Conservation (phyloP, 2,113 vertebrate species). For the Elephas maximus region DNA sequence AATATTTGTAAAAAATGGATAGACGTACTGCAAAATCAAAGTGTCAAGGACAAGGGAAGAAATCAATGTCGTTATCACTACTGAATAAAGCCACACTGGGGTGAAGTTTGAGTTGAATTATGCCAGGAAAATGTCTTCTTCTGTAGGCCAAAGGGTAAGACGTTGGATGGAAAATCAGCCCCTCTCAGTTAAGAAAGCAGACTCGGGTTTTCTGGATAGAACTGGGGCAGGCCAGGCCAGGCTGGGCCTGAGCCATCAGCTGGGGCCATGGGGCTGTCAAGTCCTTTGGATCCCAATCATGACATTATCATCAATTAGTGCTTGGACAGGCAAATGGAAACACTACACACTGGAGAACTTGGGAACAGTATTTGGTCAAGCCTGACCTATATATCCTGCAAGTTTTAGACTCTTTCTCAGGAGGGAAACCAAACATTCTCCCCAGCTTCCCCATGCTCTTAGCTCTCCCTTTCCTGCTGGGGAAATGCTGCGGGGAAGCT, state of each 20-base stretch:
- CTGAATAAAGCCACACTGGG: background rate
- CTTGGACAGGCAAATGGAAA: background rate
- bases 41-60: background rate
- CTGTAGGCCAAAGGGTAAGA: background rate
- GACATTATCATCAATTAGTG: background rate
- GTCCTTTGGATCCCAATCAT: background rate
- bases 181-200: background rate
- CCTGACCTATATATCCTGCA: background rate
- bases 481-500: background rate
- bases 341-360: fast-evolving
- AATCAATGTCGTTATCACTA: background rate
- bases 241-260: background rate
- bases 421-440: background rate
- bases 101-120: background rate
- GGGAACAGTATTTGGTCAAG: background rate
- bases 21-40: background rate
- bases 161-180: background rate
- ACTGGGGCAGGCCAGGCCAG: background rate
- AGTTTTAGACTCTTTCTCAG: background rate
- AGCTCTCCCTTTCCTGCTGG: background rate
- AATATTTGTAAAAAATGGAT: background rate
- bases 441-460: background rate
- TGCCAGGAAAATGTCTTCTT: constrained; percentile 8
- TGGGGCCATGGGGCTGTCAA: background rate
- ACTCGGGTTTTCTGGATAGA: background rate